These are phyloP conservation scores for Apamea sordens DNA, from an alignment of 2,888 invertebrate genomes.

Conservation along the genomic window DNA sequence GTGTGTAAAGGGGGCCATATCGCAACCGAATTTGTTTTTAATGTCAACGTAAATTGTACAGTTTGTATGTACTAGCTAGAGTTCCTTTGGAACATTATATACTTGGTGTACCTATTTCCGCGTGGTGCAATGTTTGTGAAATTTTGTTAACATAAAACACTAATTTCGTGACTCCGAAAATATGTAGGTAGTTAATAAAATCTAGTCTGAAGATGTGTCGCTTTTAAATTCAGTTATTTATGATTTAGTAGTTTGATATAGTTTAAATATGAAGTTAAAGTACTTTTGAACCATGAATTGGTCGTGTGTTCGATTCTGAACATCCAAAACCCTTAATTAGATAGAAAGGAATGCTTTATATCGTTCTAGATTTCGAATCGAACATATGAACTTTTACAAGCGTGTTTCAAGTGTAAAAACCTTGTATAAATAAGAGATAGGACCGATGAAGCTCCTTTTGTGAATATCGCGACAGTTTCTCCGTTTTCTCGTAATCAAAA, in stretches of 20 bases:
- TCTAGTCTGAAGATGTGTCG: constrained; percentile 87
- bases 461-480: constrained; percentile 27
- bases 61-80: constrained; percentile 30
- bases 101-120: constrained; percentile 47
- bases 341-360: constrained; percentile 15
- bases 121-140: constrained; percentile 57
- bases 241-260: constrained; percentile 54
- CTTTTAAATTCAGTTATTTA: constrained; percentile 76
- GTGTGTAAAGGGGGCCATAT: constrained; percentile 68
- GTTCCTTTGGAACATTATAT: constrained; percentile 40
- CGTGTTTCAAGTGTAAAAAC: constrained; percentile 10
- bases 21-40: constrained; percentile 61
- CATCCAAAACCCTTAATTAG: background rate
- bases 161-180: constrained; percentile 80
- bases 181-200: constrained; percentile 81
- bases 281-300: constrained; percentile 25
- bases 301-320: constrained; percentile 21
- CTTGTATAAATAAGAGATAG: constrained; percentile 22
- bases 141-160: constrained; percentile 58
- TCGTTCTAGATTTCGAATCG: constrained; percentile 1
- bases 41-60: constrained; percentile 44
- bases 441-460: constrained; percentile 34
- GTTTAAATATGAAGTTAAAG: background rate
- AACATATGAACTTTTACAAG: background rate
- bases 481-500: constrained; percentile 52